Evolutionary conservation across 2,113 vertebrate species (phyloP), one percentile per base, ranked within the genome.

Genomic region (Perca flavescens): DNA sequence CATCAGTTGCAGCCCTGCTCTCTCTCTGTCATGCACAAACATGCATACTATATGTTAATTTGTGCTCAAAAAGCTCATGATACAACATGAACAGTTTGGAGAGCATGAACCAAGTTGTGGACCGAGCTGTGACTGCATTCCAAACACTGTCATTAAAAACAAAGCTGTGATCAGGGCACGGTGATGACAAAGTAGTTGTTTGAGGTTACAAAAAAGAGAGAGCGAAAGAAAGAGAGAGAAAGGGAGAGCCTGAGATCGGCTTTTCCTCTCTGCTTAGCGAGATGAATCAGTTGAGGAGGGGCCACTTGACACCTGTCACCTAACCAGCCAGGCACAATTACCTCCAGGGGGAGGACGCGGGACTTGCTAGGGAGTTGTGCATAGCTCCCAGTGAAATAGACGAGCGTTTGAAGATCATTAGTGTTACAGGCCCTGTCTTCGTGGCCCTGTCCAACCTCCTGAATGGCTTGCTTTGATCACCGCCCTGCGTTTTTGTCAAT

Each of bases 381-480:
- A 81, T 87, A 84, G 93, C 93, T 94, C 94, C 92, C 83, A 91
- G 94, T 93, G 92, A 94, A 95, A 94, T 89, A 87, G 89, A 86
- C 65, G 89, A 92, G 90, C 83, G 93, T 95, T 96, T 95, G 95
- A 96, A 95, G 94, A 95, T 95, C 92, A 93, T 95, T 95, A 96
- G 92, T 91, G 91, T 93, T 95, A 95, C 95, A 95, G 94, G 93
- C 86, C 94, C 91, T 87, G 93, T 94, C 93, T 94, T 95, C 92
- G 82, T 94, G 94, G 95, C 93, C 92, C 94, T 92, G 95, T 94
- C 94, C 93, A 90, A 90, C 86, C 93, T 87, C 83, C 91, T 95
- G 94, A 95, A 94, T 74, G 82, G 77, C 79, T 85, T 2, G 77
- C 95, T 96, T 95, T 96, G 95, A 96, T 96, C 95, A 95, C 56